A percentile compares a stretch with the other conserved stretches of the same genome.
Evolutionary conservation across 2,888 invertebrate genomes (phyloP).

Genomic region (Spilosoma lubricipeda): DNA sequence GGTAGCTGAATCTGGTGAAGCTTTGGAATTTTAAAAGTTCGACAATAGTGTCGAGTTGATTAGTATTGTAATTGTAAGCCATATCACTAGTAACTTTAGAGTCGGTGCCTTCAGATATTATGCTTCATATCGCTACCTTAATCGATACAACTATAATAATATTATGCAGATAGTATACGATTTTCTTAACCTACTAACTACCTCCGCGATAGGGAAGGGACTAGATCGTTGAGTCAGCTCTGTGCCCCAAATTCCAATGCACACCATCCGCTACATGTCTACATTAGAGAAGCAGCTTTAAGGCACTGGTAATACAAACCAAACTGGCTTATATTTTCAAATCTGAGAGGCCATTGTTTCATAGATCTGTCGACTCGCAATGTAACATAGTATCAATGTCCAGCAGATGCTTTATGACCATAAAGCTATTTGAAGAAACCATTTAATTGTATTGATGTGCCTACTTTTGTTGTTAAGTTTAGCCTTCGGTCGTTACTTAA

Average conservation of each 20-base stretch:
- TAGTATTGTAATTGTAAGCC: not conserved
- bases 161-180: not conserved
- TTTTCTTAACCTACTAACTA: slow-evolving; percentile 49
- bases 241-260: slow-evolving; percentile 82
- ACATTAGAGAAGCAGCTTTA: slow-evolving; percentile 65
- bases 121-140: not conserved
- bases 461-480: not conserved
- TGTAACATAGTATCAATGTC: slow-evolving; percentile 66
- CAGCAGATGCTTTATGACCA: slow-evolving; percentile 65
- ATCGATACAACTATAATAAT: not conserved
- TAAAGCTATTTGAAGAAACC: slow-evolving; percentile 29
- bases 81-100: not conserved
- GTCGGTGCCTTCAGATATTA: not conserved
- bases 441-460: not conserved
- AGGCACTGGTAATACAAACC: slow-evolving; percentile 43
- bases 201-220: slow-evolving; percentile 76
- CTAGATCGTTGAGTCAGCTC: slow-evolving; percentile 83
- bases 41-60: not conserved
- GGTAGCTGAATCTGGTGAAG: not conserved
- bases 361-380: slow-evolving; percentile 39
- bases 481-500: not conserved
- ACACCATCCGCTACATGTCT: slow-evolving; percentile 69
- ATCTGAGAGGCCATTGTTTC: slow-evolving; percentile 45
- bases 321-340: slow-evolving; percentile 52
- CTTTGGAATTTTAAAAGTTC: not conserved